Evolutionary conservation across 2,888 invertebrate species (phyloP).

Genomic region (Synergus umbraculus): DNA sequence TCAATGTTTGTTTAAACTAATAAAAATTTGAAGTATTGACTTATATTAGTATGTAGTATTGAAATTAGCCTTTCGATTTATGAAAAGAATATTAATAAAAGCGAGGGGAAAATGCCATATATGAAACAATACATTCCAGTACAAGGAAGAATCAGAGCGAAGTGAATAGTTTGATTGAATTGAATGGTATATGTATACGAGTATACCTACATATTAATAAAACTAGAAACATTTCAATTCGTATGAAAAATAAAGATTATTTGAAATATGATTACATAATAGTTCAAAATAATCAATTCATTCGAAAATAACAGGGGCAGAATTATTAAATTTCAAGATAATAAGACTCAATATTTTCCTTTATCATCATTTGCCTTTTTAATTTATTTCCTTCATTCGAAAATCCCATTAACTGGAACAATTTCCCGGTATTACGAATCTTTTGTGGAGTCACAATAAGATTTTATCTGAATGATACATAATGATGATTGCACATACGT

Average conservation of each 20-base stretch:
- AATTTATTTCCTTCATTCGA: not conserved
- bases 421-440: not conserved
- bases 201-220: not conserved
- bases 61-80: not conserved
- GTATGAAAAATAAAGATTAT: not conserved
- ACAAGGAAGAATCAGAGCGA: not conserved
- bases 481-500: not conserved
- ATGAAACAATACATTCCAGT: not conserved
- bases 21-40: not conserved
- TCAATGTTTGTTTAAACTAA: not conserved
- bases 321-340: not conserved
- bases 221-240: not conserved
- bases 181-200: not conserved
- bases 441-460: not conserved
- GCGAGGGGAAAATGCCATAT: not conserved
- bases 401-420: not conserved
- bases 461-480: slow-evolving; percentile 17
- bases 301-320: not conserved
- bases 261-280: not conserved
- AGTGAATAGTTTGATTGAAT: not conserved
- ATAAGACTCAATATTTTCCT: not conserved
- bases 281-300: not conserved
- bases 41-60: not conserved
- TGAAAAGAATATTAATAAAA: too few relatives aligned
- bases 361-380: not conserved